Conservation (phyloP, 2,888 invertebrate genomes). For the Apamea crenata region DNA sequence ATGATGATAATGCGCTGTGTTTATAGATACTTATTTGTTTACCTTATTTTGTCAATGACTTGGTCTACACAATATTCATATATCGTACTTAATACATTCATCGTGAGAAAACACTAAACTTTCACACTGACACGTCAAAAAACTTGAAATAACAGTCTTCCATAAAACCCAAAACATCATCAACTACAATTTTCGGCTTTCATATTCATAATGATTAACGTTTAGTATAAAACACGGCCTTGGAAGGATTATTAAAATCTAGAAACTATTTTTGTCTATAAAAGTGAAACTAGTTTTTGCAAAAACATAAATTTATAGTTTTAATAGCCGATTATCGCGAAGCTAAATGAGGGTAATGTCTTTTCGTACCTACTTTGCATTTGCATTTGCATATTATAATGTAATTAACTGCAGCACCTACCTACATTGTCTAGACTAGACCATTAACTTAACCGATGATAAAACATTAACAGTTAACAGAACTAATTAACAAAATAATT, state of each 20-base stretch:
- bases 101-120: background rate
- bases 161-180: background rate
- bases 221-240: constrained; percentile 20
- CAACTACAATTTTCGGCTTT: background rate
- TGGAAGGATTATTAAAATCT: constrained; percentile 13
- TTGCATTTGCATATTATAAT: background rate
- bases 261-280: constrained; percentile 20
- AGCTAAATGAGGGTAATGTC: constrained; percentile 17
- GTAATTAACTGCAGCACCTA: background rate
- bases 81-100: background rate
- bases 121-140: constrained; percentile 7
- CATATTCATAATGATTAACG: constrained; percentile 9
- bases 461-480: background rate
- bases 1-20: too few species aligned
- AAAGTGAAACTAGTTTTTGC: constrained; percentile 32
- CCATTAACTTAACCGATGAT: background rate
- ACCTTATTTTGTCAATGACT: background rate
- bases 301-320: background rate
- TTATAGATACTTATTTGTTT: background rate
- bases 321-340: constrained; percentile 17
- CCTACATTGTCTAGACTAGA: background rate
- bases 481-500: background rate
- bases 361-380: background rate
- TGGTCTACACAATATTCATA: background rate
- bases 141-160: background rate